Evolutionary conservation across 23 tunicate genomes (phyloP).

Genomic region (Clavelina lepadiformis): DNA sequence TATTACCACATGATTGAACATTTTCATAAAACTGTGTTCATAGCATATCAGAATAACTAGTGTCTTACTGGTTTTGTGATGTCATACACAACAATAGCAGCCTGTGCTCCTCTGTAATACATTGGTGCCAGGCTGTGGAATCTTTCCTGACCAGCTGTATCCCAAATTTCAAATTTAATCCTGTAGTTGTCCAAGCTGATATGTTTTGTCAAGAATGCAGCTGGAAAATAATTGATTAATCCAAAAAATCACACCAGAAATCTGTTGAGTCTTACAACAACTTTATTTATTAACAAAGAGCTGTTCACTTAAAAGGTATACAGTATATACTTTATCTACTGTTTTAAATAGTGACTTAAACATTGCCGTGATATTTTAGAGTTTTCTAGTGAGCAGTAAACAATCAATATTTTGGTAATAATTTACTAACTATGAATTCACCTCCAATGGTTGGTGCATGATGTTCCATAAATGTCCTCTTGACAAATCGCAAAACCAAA

Average conservation of each 20-base stretch:
- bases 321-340: no score
- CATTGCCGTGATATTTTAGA: no score
- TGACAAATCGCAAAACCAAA: constrained; percentile 19
- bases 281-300: no score
- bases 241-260: no score
- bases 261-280: no score
- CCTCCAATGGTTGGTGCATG: constrained; percentile 35
- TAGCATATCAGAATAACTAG: background rate
- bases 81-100: constrained; percentile 25
- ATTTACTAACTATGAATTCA: background rate
- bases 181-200: background rate
- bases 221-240: background rate
- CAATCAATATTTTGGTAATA: no score
- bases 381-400: no score
- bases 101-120: constrained; percentile 25
- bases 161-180: constrained; percentile 23
- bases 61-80: constrained; percentile 2
- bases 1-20: no score
- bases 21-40: no score
- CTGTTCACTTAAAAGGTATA: no score
- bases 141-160: constrained; percentile 26
- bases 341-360: no score
- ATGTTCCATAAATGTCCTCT: constrained; percentile 6
- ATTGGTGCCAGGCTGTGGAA: constrained; percentile 21
- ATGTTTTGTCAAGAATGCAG: constrained; percentile 9